phyloP scores from a whole-genome alignment of 2,888 invertebrate species.

The Nemurella pictetii region DNA sequence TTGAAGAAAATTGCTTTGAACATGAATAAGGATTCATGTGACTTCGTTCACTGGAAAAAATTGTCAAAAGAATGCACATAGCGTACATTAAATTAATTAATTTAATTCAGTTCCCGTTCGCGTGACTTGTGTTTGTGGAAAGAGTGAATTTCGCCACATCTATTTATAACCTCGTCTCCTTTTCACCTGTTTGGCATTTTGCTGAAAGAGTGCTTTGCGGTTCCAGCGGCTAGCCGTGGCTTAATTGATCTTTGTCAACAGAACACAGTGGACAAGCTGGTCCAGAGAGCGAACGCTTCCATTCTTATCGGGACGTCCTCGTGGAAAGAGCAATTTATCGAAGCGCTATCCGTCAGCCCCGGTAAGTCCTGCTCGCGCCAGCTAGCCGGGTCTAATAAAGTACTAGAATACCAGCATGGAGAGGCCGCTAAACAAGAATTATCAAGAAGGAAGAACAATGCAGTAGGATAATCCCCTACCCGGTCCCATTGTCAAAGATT shows the following conservation, averaged over 20 bases:
- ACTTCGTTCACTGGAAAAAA: background rate
- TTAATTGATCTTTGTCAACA: conserved; percentile 57
- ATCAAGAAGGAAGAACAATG: too few relatives aligned
- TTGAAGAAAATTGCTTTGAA: background rate
- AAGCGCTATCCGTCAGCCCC: conserved; percentile 92
- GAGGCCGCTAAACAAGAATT: too few relatives aligned
- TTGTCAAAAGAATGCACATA: background rate
- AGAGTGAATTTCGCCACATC: background rate
- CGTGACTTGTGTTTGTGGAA: background rate
- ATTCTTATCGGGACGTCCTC: conserved; percentile 91
- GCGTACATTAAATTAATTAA: conserved; percentile 11
- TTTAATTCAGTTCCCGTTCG: background rate
- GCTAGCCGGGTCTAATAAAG: too few relatives aligned
- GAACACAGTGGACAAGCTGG: conserved; percentile 97
- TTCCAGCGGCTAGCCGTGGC: too few relatives aligned
- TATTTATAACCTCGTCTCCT: background rate
- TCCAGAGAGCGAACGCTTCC: conserved; percentile 95
- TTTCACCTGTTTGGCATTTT: too few relatives aligned
- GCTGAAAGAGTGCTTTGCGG: too few relatives aligned
- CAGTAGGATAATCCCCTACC: too few relatives aligned
- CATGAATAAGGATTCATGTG: background rate
- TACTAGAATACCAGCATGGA: too few relatives aligned
- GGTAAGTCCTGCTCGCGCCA: conserved; percentile 62
- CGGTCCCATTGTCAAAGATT: too few relatives aligned
- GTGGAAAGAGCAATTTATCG: conserved; percentile 98